Conservation (phyloP, 2,888 invertebrate genomes). For the Drosophila multiciliata region DNA sequence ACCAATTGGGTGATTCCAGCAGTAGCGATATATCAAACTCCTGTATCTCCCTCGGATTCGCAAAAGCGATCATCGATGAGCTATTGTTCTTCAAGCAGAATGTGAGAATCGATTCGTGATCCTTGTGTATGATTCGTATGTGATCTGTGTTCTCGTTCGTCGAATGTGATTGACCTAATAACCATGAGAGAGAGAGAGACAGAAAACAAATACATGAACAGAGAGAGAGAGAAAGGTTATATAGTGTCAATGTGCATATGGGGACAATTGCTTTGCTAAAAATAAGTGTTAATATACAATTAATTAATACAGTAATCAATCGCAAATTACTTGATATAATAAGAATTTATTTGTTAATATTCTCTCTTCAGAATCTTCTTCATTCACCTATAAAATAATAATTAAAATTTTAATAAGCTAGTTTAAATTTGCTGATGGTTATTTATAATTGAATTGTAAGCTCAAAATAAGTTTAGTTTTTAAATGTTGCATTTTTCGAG, state of each 20-base stretch:
- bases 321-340: neutral
- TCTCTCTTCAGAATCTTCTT: neutral
- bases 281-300: neutral
- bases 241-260: neutral
- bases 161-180: conserved; percentile 68
- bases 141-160: conserved; percentile 87
- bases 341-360: neutral
- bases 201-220: conserved; percentile 2
- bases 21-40: conserved; percentile 98
- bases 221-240: neutral
- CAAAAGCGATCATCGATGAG: conserved; percentile 93
- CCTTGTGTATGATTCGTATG: conserved; percentile 98
- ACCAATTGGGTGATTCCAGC: conserved; percentile 95
- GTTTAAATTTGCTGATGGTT: neutral
- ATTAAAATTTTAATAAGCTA: neutral
- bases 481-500: neutral
- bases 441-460: neutral
- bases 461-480: neutral
- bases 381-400: neutral
- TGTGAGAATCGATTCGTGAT: conserved; percentile 98
- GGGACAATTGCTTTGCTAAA: neutral
- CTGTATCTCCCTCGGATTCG: conserved; percentile 98
- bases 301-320: neutral
- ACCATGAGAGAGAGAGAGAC: neutral
- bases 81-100: conserved; percentile 98